Conservation (phyloP, 2,113 vertebrate species). For the Sorex araneus region DNA sequence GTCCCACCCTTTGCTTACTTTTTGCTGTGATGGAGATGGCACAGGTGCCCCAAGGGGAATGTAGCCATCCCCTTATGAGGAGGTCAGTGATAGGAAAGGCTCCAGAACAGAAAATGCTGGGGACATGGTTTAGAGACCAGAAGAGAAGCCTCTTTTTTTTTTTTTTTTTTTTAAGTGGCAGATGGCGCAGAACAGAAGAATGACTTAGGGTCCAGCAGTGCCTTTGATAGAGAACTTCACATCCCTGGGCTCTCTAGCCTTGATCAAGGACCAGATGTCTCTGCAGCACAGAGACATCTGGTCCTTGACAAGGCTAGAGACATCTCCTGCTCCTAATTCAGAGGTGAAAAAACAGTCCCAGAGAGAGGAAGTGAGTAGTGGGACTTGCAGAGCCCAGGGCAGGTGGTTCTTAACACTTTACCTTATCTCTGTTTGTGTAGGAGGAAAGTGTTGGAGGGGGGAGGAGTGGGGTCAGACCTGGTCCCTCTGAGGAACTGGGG, state of each 20-base stretch:
- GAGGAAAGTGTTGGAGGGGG: not conserved
- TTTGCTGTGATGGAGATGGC: not conserved
- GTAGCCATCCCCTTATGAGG: not conserved
- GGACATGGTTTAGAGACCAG: not conserved
- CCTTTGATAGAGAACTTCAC: conserved; percentile 4
- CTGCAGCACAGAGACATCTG: too few species aligned
- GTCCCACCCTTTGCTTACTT: not conserved
- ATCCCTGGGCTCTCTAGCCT: not conserved
- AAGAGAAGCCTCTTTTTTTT: conserved; percentile 17
- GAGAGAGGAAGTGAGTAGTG: not conserved
- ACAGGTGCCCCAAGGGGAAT: not conserved
- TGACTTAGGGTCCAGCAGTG: not conserved
- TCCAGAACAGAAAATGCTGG: conserved; percentile 17
- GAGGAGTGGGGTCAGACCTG: not conserved
- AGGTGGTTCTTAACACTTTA: not conserved
- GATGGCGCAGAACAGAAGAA: not conserved
- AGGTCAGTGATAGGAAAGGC: not conserved
- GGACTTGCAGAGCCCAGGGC: not conserved
- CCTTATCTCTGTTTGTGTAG: not conserved
- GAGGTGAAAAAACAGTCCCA: not conserved
- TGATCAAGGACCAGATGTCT: not conserved
- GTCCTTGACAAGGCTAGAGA: too few species aligned
- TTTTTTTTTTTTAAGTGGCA: not conserved
- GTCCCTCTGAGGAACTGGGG: not conserved
- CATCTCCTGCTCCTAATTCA: conserved; percentile 21